Percentiles rank a stretch among this genome's conserved stretches.
phyloP scores from a whole-genome alignment of 2,113 vertebrate genomes.

The Cinclus mexicanus region DNA sequence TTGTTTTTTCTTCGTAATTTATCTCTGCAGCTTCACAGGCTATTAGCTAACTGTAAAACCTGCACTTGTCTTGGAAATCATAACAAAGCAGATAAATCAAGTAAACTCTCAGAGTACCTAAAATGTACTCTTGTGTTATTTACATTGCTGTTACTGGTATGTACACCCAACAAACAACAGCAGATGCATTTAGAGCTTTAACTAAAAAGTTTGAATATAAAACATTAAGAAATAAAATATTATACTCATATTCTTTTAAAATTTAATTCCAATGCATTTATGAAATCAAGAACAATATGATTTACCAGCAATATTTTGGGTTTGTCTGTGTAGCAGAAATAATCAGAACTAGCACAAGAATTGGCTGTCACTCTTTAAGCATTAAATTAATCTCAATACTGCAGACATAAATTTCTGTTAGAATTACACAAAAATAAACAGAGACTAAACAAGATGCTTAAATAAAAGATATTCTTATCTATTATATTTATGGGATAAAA shows the following conservation, averaged over 20 bases:
- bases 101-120: not conserved
- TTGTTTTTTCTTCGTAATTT: not conserved
- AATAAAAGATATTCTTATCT: constrained; percentile 1
- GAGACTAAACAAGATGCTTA: not conserved
- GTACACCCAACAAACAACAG: rapidly evolving
- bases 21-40: not conserved
- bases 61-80: not conserved
- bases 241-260: not conserved
- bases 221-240: not conserved
- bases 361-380: not conserved
- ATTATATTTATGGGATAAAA: not conserved
- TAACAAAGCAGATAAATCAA: not conserved
- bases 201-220: not conserved
- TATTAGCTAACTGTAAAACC: not conserved
- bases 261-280: not conserved
- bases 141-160: not conserved
- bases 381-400: not conserved
- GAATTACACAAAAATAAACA: not conserved
- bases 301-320: not conserved
- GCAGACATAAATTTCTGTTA: not conserved
- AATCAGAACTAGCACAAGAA: not conserved
- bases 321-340: not conserved
- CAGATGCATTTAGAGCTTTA: not conserved
- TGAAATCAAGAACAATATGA: not conserved
- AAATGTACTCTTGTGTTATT: not conserved